Conservation (phyloP, 2,888 invertebrate species). For the Cephonodes hylas region DNA sequence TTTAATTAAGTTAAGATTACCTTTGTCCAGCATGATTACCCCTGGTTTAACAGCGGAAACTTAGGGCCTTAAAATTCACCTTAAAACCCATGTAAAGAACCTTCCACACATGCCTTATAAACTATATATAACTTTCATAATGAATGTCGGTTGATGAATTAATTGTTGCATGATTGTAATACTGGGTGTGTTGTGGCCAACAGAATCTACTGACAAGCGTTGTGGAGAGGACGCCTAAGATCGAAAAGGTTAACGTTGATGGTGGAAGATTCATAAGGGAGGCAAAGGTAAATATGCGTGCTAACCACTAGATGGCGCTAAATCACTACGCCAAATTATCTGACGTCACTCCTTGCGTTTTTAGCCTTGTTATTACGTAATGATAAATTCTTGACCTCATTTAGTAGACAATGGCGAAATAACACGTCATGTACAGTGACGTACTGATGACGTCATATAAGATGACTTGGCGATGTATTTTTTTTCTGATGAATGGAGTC, state of each 20-base stretch:
- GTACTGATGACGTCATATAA: not conserved
- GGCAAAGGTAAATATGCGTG: conserved; percentile 91
- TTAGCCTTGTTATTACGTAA: not conserved
- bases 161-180: conserved; percentile 27
- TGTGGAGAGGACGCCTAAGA: conserved; percentile 95
- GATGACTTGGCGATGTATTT: conserved; percentile 3
- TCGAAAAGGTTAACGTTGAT: conserved; percentile 96
- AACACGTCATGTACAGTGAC: not conserved
- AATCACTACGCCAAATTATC: not conserved
- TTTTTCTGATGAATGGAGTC: conserved; percentile 39
- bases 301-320: not conserved
- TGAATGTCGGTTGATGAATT: not conserved
- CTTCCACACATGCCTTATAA: not conserved
- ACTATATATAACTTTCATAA: not conserved
- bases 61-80: not conserved
- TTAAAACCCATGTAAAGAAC: not conserved
- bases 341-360: conserved; percentile 12
- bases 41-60: not conserved
- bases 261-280: conserved; percentile 98
- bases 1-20: not conserved
- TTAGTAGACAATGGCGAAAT: not conserved
- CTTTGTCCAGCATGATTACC: not conserved
- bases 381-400: not conserved
- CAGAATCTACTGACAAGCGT: conserved; percentile 96
- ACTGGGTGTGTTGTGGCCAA: conserved; percentile 43